These are phyloP conservation scores for Achlya flavicornis DNA, from an alignment of 2,888 invertebrate species.

Conservation along the genomic window DNA sequence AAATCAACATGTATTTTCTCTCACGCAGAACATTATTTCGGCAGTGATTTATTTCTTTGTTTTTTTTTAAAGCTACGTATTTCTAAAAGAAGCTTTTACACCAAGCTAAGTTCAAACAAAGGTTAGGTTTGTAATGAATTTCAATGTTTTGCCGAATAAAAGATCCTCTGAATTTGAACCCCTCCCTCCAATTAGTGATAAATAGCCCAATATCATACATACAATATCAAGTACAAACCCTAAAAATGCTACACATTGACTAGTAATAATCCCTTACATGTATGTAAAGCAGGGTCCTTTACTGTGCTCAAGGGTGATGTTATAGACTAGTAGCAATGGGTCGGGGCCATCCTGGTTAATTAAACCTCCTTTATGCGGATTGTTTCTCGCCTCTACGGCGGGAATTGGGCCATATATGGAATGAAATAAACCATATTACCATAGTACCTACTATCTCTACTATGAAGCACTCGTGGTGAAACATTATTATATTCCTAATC, in stretches of 20 bases:
- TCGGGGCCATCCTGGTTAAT: conserved; percentile 19
- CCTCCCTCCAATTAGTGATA: no score
- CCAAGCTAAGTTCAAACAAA: not conserved
- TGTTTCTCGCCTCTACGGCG: conserved; percentile 11
- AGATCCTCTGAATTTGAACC: no score
- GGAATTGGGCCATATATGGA: not conserved
- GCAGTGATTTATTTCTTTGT: not conserved
- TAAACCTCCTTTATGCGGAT: conserved; percentile 25
- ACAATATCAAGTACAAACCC: not conserved
- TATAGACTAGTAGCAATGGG: conserved; percentile 26
- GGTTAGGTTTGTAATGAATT: no score
- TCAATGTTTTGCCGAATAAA: no score
- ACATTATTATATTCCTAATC: no score
- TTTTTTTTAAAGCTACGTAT: not conserved
- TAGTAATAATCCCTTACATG: not conserved
- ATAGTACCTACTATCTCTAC: not conserved
- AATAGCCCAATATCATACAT: not conserved
- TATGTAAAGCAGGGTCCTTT: conserved; percentile 23
- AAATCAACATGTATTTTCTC: not conserved
- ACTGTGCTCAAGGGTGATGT: conserved; percentile 24
- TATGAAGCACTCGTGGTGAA: not conserved
- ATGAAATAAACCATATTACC: not conserved
- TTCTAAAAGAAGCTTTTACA: not conserved
- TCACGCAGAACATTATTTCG: not conserved
- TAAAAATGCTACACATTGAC: not conserved